These are phyloP conservation scores for Metellina segmentata DNA, from an alignment of 2,888 invertebrate genomes.

Conservation along the genomic window DNA sequence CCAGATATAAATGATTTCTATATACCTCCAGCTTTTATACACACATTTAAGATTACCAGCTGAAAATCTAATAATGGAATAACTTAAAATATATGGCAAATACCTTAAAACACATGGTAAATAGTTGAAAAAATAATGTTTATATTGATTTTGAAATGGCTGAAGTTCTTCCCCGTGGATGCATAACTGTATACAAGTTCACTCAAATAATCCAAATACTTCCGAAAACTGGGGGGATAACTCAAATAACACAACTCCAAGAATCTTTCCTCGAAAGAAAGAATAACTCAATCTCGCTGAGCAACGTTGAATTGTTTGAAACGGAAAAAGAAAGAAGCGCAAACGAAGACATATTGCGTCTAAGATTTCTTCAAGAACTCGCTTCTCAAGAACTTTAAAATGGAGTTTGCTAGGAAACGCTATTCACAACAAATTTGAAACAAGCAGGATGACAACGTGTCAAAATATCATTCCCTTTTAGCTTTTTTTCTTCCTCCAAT, in stretches of 20 bases:
- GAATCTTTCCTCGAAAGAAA: background rate
- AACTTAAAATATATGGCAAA: too few relatives aligned
- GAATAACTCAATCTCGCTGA: background rate
- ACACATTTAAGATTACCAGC: too few relatives aligned
- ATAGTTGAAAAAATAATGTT: too few relatives aligned
- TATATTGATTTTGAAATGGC: too few relatives aligned
- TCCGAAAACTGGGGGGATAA: too few relatives aligned
- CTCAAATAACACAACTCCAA: background rate
- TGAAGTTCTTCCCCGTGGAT: too few relatives aligned
- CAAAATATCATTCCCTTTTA: conserved; percentile 30
- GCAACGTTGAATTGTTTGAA: background rate
- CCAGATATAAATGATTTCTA: too few relatives aligned
- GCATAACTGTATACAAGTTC: too few relatives aligned
- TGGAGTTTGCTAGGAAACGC: background rate
- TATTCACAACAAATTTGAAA: conserved; percentile 2
- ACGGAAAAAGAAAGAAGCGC: background rate
- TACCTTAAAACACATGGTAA: too few relatives aligned
- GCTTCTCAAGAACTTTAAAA: background rate
- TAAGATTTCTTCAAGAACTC: conserved; percentile 1
- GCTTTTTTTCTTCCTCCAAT: background rate
- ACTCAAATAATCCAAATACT: too few relatives aligned
- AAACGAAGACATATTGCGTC: conserved; percentile 22
- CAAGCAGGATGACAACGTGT: conserved; percentile 27
- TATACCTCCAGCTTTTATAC: too few relatives aligned
- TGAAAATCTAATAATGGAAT: too few relatives aligned